Percentiles rank a stretch among this genome's conserved stretches.
Conservation (phyloP, 2,888 invertebrate genomes). For the Cordilura impudica region DNA sequence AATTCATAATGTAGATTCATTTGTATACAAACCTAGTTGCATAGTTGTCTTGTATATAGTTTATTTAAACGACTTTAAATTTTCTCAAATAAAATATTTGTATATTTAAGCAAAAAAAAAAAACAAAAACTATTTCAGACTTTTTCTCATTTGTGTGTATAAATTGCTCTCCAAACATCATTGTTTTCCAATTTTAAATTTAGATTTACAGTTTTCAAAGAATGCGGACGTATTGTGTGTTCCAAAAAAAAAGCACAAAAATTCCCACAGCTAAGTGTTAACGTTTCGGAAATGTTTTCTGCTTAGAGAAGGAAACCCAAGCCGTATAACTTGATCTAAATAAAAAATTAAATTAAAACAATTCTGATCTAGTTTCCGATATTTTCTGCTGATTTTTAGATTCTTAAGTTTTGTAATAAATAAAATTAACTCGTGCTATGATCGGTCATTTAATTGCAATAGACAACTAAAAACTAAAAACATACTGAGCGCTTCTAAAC, state of each 20-base stretch:
- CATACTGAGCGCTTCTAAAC: no score
- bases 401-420: no score
- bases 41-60: conserved; percentile 19
- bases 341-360: no score
- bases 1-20: background rate
- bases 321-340: no score
- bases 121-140: conserved; percentile 3
- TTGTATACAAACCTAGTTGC: conserved; percentile 2
- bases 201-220: background rate
- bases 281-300: background rate
- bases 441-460: no score
- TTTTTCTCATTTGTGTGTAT: background rate
- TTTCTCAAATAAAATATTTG: conserved; percentile 61
- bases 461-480: no score
- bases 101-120: conserved; percentile 12
- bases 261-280: background rate
- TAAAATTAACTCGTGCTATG: no score
- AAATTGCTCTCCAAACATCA: background rate
- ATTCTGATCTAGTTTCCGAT: no score
- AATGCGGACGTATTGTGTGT: conserved; percentile 47
- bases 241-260: background rate
- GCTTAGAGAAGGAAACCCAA: background rate
- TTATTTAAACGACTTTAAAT: conserved; percentile 39
- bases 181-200: background rate
- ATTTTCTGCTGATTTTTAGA: no score